A percentile compares a stretch with the other conserved stretches of the same genome.
phyloP scores from a whole-genome alignment of 2,797 vertebrate genomes.

The Melanogrammus aeglefinus region DNA sequence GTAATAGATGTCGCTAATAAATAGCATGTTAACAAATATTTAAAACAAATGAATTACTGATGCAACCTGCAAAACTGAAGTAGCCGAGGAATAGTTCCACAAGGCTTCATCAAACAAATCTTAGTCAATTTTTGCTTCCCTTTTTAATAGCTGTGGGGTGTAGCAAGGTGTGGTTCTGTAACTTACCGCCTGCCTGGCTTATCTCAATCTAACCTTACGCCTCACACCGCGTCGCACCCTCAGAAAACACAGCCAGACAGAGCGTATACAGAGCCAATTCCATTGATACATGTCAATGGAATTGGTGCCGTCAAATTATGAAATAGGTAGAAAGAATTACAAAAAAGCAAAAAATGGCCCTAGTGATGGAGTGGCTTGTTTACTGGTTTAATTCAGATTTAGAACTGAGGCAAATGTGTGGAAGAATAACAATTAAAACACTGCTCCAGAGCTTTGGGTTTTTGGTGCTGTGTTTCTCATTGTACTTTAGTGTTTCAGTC shows the following conservation, averaged over 20 bases:
- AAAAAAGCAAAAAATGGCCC: background rate
- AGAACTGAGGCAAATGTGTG: background rate
- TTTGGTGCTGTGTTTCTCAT: background rate
- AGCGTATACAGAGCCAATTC: background rate
- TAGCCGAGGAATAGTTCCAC: background rate
- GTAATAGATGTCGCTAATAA: background rate
- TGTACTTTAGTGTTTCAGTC: conserved; percentile 27
- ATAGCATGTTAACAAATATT: background rate
- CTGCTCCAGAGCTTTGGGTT: background rate
- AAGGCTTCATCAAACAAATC: background rate
- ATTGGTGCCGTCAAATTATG: background rate
- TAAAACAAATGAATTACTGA: background rate
- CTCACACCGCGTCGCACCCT: background rate
- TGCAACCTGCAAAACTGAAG: background rate
- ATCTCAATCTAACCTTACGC: background rate
- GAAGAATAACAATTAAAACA: background rate
- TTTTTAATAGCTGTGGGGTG: background rate
- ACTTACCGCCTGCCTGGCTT: background rate
- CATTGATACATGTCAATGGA: background rate
- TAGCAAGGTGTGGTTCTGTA: background rate
- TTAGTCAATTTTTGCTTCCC: background rate
- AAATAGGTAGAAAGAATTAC: background rate
- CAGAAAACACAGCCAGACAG: background rate
- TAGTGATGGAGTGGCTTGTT: background rate
- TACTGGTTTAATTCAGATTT: background rate